These are phyloP conservation scores for Noctilio leporinus DNA, from an alignment of 2,113 vertebrate species.

Conservation along the genomic window DNA sequence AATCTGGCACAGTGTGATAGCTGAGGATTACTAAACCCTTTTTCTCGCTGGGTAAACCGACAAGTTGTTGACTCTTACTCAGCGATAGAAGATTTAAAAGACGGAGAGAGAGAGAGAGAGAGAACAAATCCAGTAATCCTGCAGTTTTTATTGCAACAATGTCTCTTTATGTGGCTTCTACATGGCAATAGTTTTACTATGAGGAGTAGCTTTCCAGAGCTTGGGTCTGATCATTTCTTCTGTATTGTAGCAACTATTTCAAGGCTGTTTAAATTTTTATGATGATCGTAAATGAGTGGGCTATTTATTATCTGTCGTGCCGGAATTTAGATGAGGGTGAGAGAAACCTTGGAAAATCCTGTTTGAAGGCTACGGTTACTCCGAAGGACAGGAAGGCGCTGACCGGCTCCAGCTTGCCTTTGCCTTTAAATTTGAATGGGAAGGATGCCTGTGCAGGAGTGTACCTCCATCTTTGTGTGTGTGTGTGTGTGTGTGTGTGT, in stretches of 20 bases:
- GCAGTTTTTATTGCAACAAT: constrained; percentile 61
- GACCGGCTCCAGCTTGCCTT: not conserved
- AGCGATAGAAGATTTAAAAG: constrained; percentile 45
- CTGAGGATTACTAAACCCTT: constrained; percentile 56
- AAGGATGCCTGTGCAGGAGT: not conserved
- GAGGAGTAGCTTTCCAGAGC: not conserved
- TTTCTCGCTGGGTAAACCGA: constrained; percentile 42
- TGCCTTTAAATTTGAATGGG: constrained; percentile 41
- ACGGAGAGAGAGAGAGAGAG: too few relatives aligned
- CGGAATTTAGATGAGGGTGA: constrained; percentile 72
- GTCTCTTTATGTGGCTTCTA: constrained; percentile 65
- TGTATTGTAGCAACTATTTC: constrained; percentile 70
- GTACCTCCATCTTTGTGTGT: constrained; percentile 63
- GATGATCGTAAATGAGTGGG: constrained; percentile 72
- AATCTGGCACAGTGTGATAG: constrained; percentile 58
- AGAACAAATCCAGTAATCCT: not conserved
- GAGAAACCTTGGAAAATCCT: constrained; percentile 63
- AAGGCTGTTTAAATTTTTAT: constrained; percentile 78
- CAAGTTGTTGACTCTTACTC: constrained; percentile 76
- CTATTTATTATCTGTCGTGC: constrained; percentile 74
- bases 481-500: constrained; percentile 19
- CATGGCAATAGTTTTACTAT: not conserved
- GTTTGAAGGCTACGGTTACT: not conserved
- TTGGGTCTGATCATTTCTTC: constrained; percentile 35
- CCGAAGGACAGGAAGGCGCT: not conserved